Conservation (phyloP, 2,113 vertebrate species). For the Vanacampus margaritifer region DNA sequence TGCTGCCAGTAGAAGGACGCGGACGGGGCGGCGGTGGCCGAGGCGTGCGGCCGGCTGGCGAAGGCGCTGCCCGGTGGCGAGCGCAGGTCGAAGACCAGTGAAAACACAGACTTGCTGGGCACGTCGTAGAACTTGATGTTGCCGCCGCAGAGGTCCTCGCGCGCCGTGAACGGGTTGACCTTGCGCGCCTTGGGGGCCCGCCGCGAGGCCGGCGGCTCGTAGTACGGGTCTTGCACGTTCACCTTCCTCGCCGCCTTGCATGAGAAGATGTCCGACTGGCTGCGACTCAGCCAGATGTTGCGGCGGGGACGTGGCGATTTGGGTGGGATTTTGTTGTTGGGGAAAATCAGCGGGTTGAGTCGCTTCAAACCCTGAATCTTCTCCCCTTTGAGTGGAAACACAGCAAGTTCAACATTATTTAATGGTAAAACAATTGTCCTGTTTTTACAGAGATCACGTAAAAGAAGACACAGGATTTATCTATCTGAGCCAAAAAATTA, state of each 20-base stretch:
- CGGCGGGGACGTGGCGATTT: conserved; percentile 90
- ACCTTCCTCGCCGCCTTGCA: conserved; percentile 83
- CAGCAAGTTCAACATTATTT: not conserved
- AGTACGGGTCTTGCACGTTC: conserved; percentile 90
- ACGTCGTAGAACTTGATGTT: conserved; percentile 94
- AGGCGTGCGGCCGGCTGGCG: conserved; percentile 50
- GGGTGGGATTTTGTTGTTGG: conserved; percentile 87
- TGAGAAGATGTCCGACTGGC: conserved; percentile 93
- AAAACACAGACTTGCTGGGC: conserved; percentile 95
- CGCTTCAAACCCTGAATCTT: conserved; percentile 87
- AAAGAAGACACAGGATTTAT: too few relatives aligned
- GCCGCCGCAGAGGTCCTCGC: conserved; percentile 93
- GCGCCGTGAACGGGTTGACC: conserved; percentile 92
- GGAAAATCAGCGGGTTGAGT: conserved; percentile 79
- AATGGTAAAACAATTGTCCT: not conserved
- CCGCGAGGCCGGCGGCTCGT: conserved; percentile 71
- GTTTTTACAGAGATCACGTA: too few relatives aligned
- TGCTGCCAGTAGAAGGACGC: conserved; percentile 70
- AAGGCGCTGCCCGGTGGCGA: conserved; percentile 77
- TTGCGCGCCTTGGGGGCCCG: conserved; percentile 70
- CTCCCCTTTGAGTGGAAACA: conserved; percentile 64
- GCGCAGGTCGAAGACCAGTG: conserved; percentile 89
- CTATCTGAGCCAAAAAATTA: too few relatives aligned
- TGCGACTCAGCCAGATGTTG: conserved; percentile 92
- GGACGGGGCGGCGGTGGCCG: conserved; percentile 46